Evolutionary conservation across 2,797 vertebrate species (phyloP).

Genomic region (Sebastes paucispinis): DNA sequence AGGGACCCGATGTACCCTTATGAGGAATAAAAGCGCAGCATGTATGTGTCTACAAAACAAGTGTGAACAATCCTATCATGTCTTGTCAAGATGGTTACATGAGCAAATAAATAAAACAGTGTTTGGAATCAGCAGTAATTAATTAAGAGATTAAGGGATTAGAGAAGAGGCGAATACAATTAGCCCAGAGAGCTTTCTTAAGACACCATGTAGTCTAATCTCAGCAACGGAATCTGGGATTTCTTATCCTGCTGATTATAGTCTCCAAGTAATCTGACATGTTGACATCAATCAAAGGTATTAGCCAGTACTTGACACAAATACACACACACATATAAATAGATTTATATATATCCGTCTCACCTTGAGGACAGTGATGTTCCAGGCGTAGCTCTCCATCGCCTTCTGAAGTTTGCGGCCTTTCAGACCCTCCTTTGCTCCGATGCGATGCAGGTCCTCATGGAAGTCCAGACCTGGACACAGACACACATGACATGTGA

Average conservation of each 20-base stretch:
- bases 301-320: not conserved
- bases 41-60: conserved; percentile 23
- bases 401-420: conserved; percentile 92
- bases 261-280: conserved; percentile 10
- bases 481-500: not conserved
- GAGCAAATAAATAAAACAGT: conserved; percentile 55
- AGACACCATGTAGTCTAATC: conserved; percentile 45
- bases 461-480: conserved; percentile 90
- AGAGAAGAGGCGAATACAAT: conserved; percentile 59
- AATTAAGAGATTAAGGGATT: conserved; percentile 76
- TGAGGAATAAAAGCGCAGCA: conserved; percentile 3
- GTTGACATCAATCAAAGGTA: conserved; percentile 14
- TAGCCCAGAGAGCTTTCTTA: conserved; percentile 54
- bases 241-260: conserved; percentile 35
- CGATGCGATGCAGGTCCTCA: conserved; percentile 90
- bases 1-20: not conserved
- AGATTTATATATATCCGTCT: conserved; percentile 6
- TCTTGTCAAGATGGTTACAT: conserved; percentile 41
- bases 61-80: conserved; percentile 50
- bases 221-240: conserved; percentile 12
- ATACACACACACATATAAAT: no score
- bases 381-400: conserved; percentile 98
- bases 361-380: conserved; percentile 98
- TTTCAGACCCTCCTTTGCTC: conserved; percentile 90
- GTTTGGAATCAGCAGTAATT: conserved; percentile 50